Percentiles rank a stretch among this genome's conserved stretches.
Conservation (phyloP, 2,888 invertebrate species). For the Protonemura montana region DNA sequence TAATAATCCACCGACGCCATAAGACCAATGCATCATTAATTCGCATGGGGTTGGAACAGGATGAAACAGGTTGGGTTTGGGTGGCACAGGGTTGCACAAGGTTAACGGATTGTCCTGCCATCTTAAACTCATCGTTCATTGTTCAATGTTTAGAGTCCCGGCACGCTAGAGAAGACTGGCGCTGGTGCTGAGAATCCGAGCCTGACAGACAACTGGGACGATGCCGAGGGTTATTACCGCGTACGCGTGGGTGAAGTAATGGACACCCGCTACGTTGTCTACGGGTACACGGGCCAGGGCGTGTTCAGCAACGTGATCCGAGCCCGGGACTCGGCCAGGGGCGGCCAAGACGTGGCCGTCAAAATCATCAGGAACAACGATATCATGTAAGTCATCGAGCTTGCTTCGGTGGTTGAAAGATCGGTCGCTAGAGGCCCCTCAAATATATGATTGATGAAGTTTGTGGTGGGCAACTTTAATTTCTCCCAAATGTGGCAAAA, state of each 20-base stretch:
- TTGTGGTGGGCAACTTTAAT: no score
- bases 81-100: no score
- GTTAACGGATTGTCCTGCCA: no score
- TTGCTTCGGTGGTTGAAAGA: background rate
- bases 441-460: no score
- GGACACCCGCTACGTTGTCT: constrained; percentile 91
- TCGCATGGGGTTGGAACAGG: no score
- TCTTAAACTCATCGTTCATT: background rate
- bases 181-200: constrained; percentile 79
- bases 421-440: no score
- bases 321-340: constrained; percentile 88
- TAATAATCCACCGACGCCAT: no score
- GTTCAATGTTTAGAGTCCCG: constrained; percentile 68
- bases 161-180: constrained; percentile 61
- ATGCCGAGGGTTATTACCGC: constrained; percentile 98
- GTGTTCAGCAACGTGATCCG: constrained; percentile 98
- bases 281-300: constrained; percentile 98
- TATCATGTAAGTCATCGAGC: constrained; percentile 88
- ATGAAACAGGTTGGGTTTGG: no score
- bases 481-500: no score
- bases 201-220: constrained; percentile 99
- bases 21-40: no score
- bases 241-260: constrained; percentile 94
- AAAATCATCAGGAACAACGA: constrained; percentile 99
- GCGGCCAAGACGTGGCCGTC: constrained; percentile 90